Base-by-base conservation (phyloP, 1,140 invertebrate species). In the Oscheius sp. region DNA sequence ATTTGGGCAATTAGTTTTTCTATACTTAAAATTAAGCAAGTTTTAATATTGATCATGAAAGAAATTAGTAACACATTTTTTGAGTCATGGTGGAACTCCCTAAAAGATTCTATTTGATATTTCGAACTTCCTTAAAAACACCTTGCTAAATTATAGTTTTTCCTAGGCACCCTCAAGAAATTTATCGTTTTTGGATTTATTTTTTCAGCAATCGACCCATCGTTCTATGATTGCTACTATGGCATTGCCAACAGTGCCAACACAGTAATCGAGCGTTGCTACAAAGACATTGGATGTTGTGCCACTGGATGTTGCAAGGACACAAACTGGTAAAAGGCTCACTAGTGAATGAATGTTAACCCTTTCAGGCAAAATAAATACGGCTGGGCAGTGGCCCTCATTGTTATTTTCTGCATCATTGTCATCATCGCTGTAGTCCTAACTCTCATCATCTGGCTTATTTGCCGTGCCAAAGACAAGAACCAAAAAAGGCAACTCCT, bases 251-350 rank as follows among this genome's bases (percentile, higher is more conserved):
- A 76, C 55, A 55, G 35, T 38, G 32, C 65, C 31, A 18, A 62
- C n/a, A 62, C 26, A 10, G n/a, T 75, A 3, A 68, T 62, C 34
- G 68, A 76, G 55, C 64, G 32, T 35, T 76, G 75, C 32, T 73
- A 74, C 28, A 68, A 68, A 62, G 75, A 76, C 36, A 67, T 76
- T 31, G 75, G 75, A n/a, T 76, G 75, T 42, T 76, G 75, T 73
- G 71, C 63, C 7, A 75, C 29, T 29, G 67, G 55, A 31, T 76
- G 75, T 49, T 76, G 75, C 35, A 55, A 35, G 10, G 74, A 76
- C 49, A 63, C 38, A 28, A 59, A 62, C 29, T 76, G 75, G 75
- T 76, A 29, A 32, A 15, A 35, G 23, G 18, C 3, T 46, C 34
- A 29, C 23, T 26, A 1, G 36, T 46, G 1, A 67, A 7, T 4